Evolutionary conservation across 2,888 invertebrate genomes (phyloP).

Genomic region (Drosophila stalkeri): DNA sequence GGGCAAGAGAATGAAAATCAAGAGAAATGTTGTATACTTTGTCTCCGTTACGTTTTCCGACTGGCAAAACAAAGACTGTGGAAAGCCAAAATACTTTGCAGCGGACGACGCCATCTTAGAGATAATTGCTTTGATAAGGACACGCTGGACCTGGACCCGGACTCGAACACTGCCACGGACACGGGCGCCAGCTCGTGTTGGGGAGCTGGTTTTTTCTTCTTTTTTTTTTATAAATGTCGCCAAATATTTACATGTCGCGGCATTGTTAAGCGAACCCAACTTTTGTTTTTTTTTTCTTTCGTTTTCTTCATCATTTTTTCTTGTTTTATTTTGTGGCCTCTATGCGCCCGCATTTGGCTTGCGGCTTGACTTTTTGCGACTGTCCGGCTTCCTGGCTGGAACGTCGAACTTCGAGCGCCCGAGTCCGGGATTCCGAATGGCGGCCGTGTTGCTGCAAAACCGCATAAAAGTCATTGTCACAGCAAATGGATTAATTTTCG

Average conservation of each 20-base stretch:
- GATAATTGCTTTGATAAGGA: slow-evolving; percentile 80
- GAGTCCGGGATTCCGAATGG: slow-evolving; percentile 57
- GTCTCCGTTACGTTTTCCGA: slow-evolving; percentile 69
- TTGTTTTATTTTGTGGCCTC: slow-evolving; percentile 18
- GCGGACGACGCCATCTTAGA: slow-evolving; percentile 63
- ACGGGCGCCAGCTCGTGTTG: slow-evolving; percentile 4
- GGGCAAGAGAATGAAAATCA: slow-evolving; percentile 56
- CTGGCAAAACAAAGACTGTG: slow-evolving; percentile 66
- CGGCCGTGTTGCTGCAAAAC: slow-evolving; percentile 72
- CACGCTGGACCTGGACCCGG: slow-evolving; percentile 21
- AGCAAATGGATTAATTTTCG: slow-evolving; percentile 81
- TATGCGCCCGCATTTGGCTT: slow-evolving; percentile 67
- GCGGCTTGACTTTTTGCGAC: slow-evolving; percentile 75
- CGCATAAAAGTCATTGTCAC: slow-evolving; percentile 81
- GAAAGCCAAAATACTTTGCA: slow-evolving; percentile 30
- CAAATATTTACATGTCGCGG: slow-evolving; percentile 80
- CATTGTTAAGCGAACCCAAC: slow-evolving; percentile 55
- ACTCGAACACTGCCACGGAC: slow-evolving; percentile 3
- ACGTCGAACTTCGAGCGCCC: slow-evolving; percentile 47
- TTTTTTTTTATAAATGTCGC: slow-evolving; percentile 71
- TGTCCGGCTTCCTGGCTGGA: slow-evolving; percentile 52
- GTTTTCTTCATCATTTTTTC: slow-evolving; percentile 2
- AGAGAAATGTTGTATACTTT: slow-evolving; percentile 75
- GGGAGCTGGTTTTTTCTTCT: slow-evolving; percentile 7
- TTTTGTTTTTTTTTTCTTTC: slow-evolving; percentile 11